A percentile compares a stretch with the other conserved stretches of the same genome.
Evolutionary conservation across 2,113 vertebrate species (phyloP).

Genomic region (Cervus canadensis): DNA sequence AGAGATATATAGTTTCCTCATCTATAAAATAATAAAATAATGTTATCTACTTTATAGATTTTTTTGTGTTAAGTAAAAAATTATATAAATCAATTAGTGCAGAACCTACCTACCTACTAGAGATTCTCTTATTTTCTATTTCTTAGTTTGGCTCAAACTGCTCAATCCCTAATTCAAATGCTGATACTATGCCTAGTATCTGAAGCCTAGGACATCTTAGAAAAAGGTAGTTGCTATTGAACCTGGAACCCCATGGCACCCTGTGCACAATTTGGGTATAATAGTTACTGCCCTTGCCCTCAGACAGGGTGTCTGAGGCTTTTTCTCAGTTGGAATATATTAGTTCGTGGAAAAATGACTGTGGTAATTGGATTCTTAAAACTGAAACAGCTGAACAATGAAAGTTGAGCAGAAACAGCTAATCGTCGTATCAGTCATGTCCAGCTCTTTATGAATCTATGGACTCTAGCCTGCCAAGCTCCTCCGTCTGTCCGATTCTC

Average conservation of each 20-base stretch:
- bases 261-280: background rate
- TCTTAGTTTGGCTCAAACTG: background rate
- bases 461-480: background rate
- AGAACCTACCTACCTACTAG: background rate
- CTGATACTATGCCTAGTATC: background rate
- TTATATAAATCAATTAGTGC: background rate
- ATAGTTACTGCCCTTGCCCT: background rate
- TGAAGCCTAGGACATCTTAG: background rate
- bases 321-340: background rate
- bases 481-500: background rate
- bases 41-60: background rate
- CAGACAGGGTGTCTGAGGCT: background rate
- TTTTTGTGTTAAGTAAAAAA: background rate
- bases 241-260: fast-evolving
- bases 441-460: background rate
- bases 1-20: background rate
- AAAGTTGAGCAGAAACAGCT: background rate
- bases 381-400: background rate
- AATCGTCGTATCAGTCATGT: background rate
- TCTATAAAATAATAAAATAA: background rate
- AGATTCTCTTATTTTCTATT: background rate
- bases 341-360: background rate
- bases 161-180: background rate
- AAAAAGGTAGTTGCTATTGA: background rate
- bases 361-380: background rate